phyloP scores from a whole-genome alignment of 2,888 invertebrate genomes.

The Laspeyria flexula region DNA sequence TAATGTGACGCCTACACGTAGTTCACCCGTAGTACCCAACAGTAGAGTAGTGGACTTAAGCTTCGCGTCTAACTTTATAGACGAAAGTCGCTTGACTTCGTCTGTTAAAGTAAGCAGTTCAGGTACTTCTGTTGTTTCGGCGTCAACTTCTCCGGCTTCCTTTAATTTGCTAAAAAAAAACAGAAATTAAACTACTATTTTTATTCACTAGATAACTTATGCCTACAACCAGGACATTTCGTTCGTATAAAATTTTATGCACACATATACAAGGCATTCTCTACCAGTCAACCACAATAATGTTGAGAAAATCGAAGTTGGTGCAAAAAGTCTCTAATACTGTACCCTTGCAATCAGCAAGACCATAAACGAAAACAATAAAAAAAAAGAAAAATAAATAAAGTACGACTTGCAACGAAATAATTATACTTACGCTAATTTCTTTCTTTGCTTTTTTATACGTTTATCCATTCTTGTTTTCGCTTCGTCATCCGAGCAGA shows the following conservation, averaged over 20 bases:
- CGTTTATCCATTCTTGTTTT: slow-evolving; percentile 90
- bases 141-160: slow-evolving; percentile 65
- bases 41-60: slow-evolving; percentile 90
- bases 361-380: no score
- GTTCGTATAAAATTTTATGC: no score
- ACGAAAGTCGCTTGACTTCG: slow-evolving; percentile 89
- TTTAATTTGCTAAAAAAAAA: slow-evolving; percentile 66
- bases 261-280: no score
- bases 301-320: no score
- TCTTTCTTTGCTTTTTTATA: slow-evolving; percentile 90
- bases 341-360: no score
- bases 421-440: slow-evolving; percentile 73
- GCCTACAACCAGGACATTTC: no score
- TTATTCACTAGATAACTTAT: no score
- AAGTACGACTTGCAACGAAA: no score
- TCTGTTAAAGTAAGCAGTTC: slow-evolving; percentile 88
- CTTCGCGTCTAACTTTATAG: slow-evolving; percentile 88
- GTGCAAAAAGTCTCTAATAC: no score
- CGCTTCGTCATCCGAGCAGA: slow-evolving; percentile 92
- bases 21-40: slow-evolving; percentile 89
- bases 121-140: slow-evolving; percentile 61
- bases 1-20: slow-evolving; percentile 88
- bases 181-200: no score
- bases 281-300: no score
- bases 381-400: no score